Evolutionary conservation across 2,888 invertebrate species (phyloP).

Genomic region (Rhimphoctona megacephalus): DNA sequence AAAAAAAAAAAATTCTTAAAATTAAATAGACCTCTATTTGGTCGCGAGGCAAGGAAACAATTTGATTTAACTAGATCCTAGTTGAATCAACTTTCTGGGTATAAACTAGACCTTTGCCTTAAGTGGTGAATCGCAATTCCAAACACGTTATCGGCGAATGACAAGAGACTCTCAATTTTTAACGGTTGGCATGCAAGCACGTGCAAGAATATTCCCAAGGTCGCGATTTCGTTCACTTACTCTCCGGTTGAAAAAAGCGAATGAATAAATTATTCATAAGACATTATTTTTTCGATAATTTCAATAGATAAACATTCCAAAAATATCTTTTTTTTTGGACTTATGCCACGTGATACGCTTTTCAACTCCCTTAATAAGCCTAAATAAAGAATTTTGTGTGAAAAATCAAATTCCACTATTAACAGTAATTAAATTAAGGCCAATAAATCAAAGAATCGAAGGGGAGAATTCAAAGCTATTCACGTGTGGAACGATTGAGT

Average conservation of each 20-base stretch:
- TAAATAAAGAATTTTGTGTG: not conserved
- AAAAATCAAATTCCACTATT: not conserved
- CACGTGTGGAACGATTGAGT: not conserved
- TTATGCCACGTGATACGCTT: no score
- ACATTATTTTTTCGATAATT: no score
- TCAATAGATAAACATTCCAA: no score
- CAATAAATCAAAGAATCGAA: not conserved
- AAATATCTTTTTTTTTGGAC: no score
- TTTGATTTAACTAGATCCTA: no score
- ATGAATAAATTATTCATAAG: not conserved
- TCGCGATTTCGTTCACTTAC: conserved; percentile 7
- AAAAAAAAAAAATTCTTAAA: no score
- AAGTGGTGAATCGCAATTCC: conserved; percentile 52
- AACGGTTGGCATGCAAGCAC: conserved; percentile 16
- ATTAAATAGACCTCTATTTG: no score
- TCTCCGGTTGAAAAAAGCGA: not conserved
- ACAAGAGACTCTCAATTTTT: conserved; percentile 35
- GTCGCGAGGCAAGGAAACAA: no score
- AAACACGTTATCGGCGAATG: conserved; percentile 42
- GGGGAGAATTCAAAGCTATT: not conserved
- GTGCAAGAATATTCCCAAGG: conserved; percentile 19
- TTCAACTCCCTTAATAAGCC: not conserved
- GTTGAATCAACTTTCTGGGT: no score
- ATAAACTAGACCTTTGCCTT: no score
- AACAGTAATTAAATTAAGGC: not conserved